Evolutionary conservation across 2,797 vertebrate genomes (phyloP).

Genomic region (Lagodon rhomboides): DNA sequence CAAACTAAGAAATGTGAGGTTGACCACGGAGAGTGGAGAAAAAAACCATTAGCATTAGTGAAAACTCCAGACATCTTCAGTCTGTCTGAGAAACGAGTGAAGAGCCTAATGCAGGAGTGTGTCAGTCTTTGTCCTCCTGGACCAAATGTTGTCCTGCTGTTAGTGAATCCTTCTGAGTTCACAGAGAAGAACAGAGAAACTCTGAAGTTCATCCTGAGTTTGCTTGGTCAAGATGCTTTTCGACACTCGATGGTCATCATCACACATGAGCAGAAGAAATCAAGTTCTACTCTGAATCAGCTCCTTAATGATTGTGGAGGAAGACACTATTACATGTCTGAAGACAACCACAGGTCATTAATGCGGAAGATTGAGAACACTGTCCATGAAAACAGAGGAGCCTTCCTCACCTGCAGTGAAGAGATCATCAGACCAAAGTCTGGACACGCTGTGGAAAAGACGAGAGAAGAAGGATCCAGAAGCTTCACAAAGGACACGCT

Average conservation of each 20-base stretch:
- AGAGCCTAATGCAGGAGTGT: not conserved
- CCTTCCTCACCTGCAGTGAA: too few species aligned
- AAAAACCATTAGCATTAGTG: constrained; percentile 18
- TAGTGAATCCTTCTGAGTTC: constrained; percentile 47
- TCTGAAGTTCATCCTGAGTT: constrained; percentile 38
- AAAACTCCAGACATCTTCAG: constrained; percentile 33
- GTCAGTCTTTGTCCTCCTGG: constrained; percentile 3
- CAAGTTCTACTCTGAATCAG: too few species aligned
- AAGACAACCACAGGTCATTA: too few species aligned
- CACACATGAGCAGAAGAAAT: not conserved
- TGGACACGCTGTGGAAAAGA: too few species aligned
- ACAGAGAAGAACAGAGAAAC: constrained; percentile 25
- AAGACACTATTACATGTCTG: too few species aligned
- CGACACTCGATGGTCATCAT: constrained; percentile 34
- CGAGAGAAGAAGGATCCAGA: too few species aligned
- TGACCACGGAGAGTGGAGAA: constrained; percentile 25
- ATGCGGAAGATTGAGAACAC: too few species aligned
- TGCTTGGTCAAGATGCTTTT: constrained; percentile 41
- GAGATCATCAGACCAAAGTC: too few species aligned
- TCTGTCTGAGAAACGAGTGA: not conserved
- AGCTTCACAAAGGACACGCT: not conserved
- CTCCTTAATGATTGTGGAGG: too few species aligned
- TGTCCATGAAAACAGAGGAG: too few species aligned
- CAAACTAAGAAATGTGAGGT: too few species aligned
- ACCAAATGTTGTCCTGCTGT: constrained; percentile 56